A percentile compares a stretch with the other conserved stretches of the same genome.
phyloP scores from a whole-genome alignment of 2,797 vertebrate genomes.

The Cossypha polioptera region DNA sequence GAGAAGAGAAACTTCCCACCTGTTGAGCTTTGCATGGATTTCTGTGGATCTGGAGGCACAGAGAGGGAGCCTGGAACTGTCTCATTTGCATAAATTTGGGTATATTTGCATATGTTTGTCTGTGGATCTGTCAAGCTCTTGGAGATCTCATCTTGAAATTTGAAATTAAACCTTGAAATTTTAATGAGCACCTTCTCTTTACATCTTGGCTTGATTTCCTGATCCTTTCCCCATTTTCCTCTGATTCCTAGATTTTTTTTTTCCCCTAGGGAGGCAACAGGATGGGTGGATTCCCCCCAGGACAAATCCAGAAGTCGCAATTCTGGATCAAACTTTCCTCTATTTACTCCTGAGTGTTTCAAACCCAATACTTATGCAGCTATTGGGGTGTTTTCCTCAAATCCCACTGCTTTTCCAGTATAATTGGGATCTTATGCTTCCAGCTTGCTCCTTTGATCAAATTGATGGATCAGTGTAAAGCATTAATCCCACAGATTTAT shows the following conservation, averaged over 20 bases:
- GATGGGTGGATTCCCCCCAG: not conserved
- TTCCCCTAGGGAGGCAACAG: rapidly evolving
- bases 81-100: not conserved
- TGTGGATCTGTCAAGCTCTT: not conserved
- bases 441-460: not conserved
- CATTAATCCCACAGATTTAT: not conserved
- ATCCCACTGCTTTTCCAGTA: not conserved
- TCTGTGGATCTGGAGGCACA: not conserved
- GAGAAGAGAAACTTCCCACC: not conserved
- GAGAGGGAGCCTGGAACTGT: not conserved
- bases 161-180: not conserved
- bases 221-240: not conserved
- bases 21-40: not conserved
- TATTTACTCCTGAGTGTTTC: not conserved
- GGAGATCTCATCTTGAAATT: not conserved
- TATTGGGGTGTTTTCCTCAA: not conserved
- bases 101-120: not conserved
- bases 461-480: not conserved
- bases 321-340: not conserved
- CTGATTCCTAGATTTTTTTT: not conserved
- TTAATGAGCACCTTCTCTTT: not conserved
- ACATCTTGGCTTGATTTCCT: not conserved
- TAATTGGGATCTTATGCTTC: not conserved
- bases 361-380: not conserved
- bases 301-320: not conserved